These are phyloP conservation scores for Trichopoda pennipes DNA, from an alignment of 2,888 invertebrate species.

Conservation along the genomic window DNA sequence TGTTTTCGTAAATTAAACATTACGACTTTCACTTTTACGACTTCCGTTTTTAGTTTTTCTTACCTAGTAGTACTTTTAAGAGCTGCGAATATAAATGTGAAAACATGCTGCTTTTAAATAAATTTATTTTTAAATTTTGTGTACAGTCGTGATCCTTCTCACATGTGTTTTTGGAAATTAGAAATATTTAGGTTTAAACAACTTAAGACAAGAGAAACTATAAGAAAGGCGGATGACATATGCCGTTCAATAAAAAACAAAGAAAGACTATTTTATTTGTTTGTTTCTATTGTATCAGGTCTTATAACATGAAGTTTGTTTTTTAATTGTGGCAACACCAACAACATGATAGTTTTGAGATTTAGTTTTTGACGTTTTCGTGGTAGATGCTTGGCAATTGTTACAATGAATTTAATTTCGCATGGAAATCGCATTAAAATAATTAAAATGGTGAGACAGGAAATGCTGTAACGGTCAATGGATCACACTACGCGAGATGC, in stretches of 20 bases:
- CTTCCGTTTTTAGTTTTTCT: slow-evolving; percentile 22
- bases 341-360: too few species aligned
- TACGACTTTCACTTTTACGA: slow-evolving; percentile 15
- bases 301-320: too few species aligned
- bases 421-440: too few species aligned
- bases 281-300: too few species aligned
- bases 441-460: too few species aligned
- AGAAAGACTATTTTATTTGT: slow-evolving; percentile 22
- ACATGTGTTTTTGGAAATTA: slow-evolving; percentile 17
- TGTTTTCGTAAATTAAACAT: background rate
- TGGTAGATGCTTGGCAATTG: too few species aligned
- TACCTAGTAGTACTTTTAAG: background rate
- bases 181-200: slow-evolving; percentile 26
- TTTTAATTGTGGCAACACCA: too few species aligned
- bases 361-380: too few species aligned
- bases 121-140: slow-evolving; percentile 8
- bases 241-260: background rate
- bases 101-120: background rate
- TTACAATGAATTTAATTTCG: too few species aligned
- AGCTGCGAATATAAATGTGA: background rate
- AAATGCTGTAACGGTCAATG: too few species aligned
- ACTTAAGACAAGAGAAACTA: background rate
- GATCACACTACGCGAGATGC: too few species aligned
- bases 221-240: too few species aligned
- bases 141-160: slow-evolving; percentile 25